These are phyloP conservation scores for Operophtera brumata DNA, from an alignment of 2,888 invertebrate genomes.

Conservation along the genomic window DNA sequence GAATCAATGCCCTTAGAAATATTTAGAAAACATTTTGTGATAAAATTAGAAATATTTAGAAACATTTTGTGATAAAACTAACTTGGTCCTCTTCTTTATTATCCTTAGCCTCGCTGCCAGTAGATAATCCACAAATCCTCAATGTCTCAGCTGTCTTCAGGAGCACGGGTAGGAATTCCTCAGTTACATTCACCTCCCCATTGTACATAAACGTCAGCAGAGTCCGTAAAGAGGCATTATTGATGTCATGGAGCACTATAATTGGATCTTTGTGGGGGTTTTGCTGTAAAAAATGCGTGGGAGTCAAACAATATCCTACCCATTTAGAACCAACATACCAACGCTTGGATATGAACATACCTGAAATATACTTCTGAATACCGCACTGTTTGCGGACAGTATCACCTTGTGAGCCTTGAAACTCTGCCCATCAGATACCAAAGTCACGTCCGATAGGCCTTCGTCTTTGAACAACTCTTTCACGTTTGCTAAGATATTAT, in stretches of 20 bases:
- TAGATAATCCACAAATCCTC: conserved; percentile 85
- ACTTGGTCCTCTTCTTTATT: conserved; percentile 67
- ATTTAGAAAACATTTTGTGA: not conserved
- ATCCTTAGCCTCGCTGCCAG: conserved; percentile 65
- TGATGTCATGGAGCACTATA: conserved; percentile 87
- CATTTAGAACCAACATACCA: conserved; percentile 16
- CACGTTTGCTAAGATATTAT: conserved; percentile 83
- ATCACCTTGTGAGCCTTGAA: conserved; percentile 85
- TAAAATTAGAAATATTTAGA: conserved; percentile 19
- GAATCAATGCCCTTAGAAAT: too few relatives aligned
- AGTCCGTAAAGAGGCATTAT: conserved; percentile 83
- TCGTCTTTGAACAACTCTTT: conserved; percentile 84
- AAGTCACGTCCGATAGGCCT: conserved; percentile 83
- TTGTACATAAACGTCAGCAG: conserved; percentile 86
- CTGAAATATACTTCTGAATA: conserved; percentile 83
- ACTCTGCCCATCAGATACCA: conserved; percentile 84
- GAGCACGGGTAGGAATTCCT: conserved; percentile 84
- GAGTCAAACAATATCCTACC: conserved; percentile 49
- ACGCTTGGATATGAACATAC: conserved; percentile 49
- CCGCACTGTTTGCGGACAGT: conserved; percentile 84
- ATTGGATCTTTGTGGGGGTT: conserved; percentile 88
- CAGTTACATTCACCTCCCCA: conserved; percentile 87
- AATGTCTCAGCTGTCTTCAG: conserved; percentile 85
- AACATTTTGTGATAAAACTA: conserved; percentile 16
- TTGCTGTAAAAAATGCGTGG: conserved; percentile 79